Percentiles rank a stretch among this genome's conserved stretches.
These are phyloP conservation scores for Camponotus floridanus DNA, from an alignment of 1,140 invertebrate genomes.

Conservation along the genomic window DNA sequence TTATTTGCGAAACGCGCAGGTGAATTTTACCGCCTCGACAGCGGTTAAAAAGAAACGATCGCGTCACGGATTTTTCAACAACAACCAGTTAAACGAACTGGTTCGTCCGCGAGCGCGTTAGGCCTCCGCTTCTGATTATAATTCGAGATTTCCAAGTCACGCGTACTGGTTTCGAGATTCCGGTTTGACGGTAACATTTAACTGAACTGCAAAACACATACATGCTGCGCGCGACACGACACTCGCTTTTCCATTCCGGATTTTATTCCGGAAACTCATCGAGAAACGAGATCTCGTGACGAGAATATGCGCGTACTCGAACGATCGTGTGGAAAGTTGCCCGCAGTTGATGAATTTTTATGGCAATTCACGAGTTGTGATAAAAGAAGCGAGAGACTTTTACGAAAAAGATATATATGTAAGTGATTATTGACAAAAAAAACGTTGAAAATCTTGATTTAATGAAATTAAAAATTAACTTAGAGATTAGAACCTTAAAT, in stretches of 20 bases:
- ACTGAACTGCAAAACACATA: not conserved
- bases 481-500: no score
- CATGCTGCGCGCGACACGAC: not conserved
- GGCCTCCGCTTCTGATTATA: conserved; percentile 28
- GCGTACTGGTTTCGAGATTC: conserved; percentile 53
- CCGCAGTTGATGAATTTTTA: no score
- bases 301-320: conserved; percentile 4
- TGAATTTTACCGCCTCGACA: conserved; percentile 31
- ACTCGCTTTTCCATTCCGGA: conserved; percentile 34
- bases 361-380: not conserved
- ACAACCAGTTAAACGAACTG: conserved; percentile 36
- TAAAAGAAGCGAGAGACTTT: not conserved
- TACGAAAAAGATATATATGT: not conserved
- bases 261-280: conserved; percentile 23
- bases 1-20: conserved; percentile 18
- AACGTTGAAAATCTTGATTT: not conserved
- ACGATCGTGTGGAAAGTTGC: not conserved
- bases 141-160: conserved; percentile 50
- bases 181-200: conserved; percentile 44
- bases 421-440: not conserved
- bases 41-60: conserved; percentile 25
- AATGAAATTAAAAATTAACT: not conserved
- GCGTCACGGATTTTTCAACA: conserved; percentile 9
- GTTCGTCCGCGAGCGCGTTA: conserved; percentile 10
- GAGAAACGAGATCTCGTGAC: conserved; percentile 3